A percentile compares a stretch with the other conserved stretches of the same genome.
Evolutionary conservation across 2,888 invertebrate genomes (phyloP).

Genomic region (Melolontha melolontha): DNA sequence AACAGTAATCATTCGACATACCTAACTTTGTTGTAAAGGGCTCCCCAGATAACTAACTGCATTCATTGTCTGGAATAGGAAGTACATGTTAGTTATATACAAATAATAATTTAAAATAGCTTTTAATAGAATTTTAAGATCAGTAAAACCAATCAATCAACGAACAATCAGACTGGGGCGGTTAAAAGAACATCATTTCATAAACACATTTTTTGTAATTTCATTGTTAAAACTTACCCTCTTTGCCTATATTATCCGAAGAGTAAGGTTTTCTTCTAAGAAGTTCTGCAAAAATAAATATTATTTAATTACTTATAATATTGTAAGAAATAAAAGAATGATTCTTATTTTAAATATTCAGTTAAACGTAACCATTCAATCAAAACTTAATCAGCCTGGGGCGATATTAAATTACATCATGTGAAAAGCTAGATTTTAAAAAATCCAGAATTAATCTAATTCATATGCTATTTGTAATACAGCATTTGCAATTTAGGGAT

Average conservation of each 20-base stretch:
- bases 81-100: neutral
- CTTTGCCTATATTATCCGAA: too few species aligned
- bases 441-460: too few species aligned
- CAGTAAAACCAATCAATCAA: constrained; percentile 35
- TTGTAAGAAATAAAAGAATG: too few species aligned
- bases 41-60: too few species aligned
- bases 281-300: too few species aligned
- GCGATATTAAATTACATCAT: constrained; percentile 15
- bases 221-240: too few species aligned
- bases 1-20: neutral
- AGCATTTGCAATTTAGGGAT: too few species aligned
- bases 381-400: constrained; percentile 12
- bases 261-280: too few species aligned
- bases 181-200: constrained; percentile 46
- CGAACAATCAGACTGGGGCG: constrained; percentile 43
- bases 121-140: constrained; percentile 37
- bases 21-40: too few species aligned
- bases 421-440: neutral
- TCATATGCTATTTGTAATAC: too few species aligned
- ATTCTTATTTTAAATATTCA: neutral
- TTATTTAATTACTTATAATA: too few species aligned
- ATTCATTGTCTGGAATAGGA: neutral
- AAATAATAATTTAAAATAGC: constrained; percentile 17
- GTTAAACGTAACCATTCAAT: constrained; percentile 2
- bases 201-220: neutral